Evolutionary conservation across 2,888 invertebrate genomes (phyloP), one percentile per base, ranked within the genome.

Genomic region (Acrocyrtus sp.): DNA sequence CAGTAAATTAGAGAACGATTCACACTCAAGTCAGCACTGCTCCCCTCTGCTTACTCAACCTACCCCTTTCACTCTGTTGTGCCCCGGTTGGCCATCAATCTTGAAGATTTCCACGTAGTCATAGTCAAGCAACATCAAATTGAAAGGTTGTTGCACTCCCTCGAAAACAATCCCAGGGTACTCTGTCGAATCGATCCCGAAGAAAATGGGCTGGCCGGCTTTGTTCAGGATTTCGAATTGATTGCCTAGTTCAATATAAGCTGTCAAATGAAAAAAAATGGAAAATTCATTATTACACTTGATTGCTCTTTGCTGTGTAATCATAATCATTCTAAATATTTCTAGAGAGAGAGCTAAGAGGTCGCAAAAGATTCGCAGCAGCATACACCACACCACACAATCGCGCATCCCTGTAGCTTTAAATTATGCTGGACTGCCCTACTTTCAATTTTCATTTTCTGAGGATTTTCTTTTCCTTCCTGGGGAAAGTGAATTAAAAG

Each of bases 171-270:
- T 74, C 19, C 75, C 73, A 41, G 61, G 72, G 66, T 69, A 77
- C 47, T 77, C 77, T n/a, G 77, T 77, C 26, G 77, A 69, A 43
- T 77, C 77, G 22, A 77, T 72, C 4, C 67, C 77, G 51, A 73
- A 77, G 62, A 75, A 75, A 27, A 77, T 75, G 26, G 77, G 75
- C 45, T 70, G 61, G 19, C 77, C 77, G 17, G 56, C 51, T 60
- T 72, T 70, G 21, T 77, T 75, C 22, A 77, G 66, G 27, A 77
- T 58, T 69, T 77, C 77, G 39, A 75, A 77, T 60, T 77, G 77
- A 68, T 75, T 69, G 51, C 69, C 72, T 53, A 61, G 29, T 48
- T 77, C 77, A 27, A 77, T 73, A 50, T 77, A 77, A 54, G 73
- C 77, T 77, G 53, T 1, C 57, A 27, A 45, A 41, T 5, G n/a